Evolutionary conservation across 1,140 invertebrate genomes (phyloP), one percentile per base, ranked within the genome.

Genomic region (Trichomalopsis sarcophagae): DNA sequence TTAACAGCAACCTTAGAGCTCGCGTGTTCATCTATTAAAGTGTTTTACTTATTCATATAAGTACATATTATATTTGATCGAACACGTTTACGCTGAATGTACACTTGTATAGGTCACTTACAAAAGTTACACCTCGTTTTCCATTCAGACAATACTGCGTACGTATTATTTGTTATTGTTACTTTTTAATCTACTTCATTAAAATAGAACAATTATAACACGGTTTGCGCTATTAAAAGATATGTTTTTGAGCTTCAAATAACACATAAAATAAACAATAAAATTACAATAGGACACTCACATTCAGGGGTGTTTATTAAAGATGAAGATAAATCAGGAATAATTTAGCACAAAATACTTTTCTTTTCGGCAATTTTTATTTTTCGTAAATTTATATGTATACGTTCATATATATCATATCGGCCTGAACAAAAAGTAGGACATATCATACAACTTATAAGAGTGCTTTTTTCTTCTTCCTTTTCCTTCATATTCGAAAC

Each of bases 31-130:
- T 21, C 55, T 62, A 62, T 62, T 62, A n/a, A 62, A 62, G 55
- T 62, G 55, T 62, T 62, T 44, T 62, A 62, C 55, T 62, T 62
- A 36, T 62, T n/a, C n/a, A 62, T 62, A 62, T 62, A 62, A 17
- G 55, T 78, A 82, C 84, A 66, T 78, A 81, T 68, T 77, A 71
- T 77, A 81, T 82, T 75, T 76, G 75, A 87, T 87, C 84, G 84
- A 87, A 85, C 86, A 87, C 74, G 80, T 87, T 87, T 84, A 85
- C 81, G 84, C 50, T 85, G 78, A 81, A 85, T 85, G 71, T 82
- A 69, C 47, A 82, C n/a, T 73, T 86, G 80, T 74, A 55, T 78
- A 84, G 69, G 68, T 86, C 77, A 82, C 62, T 86, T 87, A 84
- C 50, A 87, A 87, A 87, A 86, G 83, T 86, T 85, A 85, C 73